These are phyloP conservation scores for Neoarius graeffei DNA, from an alignment of 2,113 vertebrate species.

Conservation along the genomic window DNA sequence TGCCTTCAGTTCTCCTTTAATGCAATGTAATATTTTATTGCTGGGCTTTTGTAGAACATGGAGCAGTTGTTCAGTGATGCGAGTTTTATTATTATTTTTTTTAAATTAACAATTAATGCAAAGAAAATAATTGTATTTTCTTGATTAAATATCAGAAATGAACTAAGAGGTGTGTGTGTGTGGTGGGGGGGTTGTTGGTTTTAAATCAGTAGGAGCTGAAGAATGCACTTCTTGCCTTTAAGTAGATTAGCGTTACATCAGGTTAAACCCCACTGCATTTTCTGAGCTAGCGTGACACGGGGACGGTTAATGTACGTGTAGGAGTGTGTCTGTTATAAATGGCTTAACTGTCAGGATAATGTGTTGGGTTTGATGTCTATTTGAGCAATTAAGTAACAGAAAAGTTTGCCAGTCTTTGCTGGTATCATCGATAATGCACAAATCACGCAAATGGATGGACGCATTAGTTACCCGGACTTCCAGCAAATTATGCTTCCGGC, in stretches of 20 bases:
- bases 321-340: constrained; percentile 9
- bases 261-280: constrained; percentile 17
- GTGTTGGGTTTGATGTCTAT: neutral
- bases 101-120: neutral
- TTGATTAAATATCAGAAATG: neutral
- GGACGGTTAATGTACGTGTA: constrained; percentile 16
- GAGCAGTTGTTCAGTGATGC: neutral
- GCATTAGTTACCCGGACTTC: neutral
- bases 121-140: neutral
- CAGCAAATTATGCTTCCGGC: neutral
- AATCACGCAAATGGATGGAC: neutral
- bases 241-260: constrained; percentile 1
- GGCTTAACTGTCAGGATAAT: neutral
- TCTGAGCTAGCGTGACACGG: neutral
- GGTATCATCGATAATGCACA: neutral
- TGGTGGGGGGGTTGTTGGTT: neutral
- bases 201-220: neutral
- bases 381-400: constrained; percentile 3
- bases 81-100: neutral
- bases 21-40: neutral
- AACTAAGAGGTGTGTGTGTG: neutral
- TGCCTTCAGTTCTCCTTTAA: too few relatives aligned
- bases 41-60: neutral
- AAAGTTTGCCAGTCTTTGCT: neutral
- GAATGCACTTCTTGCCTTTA: constrained; percentile 8